Base-by-base conservation (phyloP, 2,888 invertebrate species). In the Catocala nupta region DNA sequence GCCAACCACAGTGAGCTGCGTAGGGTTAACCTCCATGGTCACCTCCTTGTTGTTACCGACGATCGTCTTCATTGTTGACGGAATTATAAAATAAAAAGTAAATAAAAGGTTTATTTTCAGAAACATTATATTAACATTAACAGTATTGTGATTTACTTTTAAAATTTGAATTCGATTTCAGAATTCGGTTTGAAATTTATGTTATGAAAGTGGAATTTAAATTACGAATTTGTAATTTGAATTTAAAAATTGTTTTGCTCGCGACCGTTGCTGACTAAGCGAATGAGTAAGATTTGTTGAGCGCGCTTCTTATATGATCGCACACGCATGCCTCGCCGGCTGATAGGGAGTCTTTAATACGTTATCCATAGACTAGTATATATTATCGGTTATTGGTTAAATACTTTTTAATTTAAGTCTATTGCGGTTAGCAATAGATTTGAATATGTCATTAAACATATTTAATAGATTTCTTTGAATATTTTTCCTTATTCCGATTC, bases 21-120 rank as follows among this genome's bases (percentile, higher is more conserved):
- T 86, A 10, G 83, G 84, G 67, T 93, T 93, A 10, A 77, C 82
- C 63, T 92, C 92, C 92, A 93, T 92, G 36, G 93, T 93, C 65
- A 93, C 93, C 80, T 92, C 93, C 87, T 93, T 94, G 83, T 93
- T 94, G 82, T 94, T 92, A 25, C 93, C 93, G 63, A 94, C 85
- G 42, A 94, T 82, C 54, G 92, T 88, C 84, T 94, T 93, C 93
- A 94, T 94, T 81, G 85, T 91, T 59, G 36, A 62, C 72, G 64
- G 53, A 55, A 63, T 64, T 74, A 91, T 16, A 16, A 16, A 16
- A 16, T n/a, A n/a, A n/a, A n/a, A n/a, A n/a, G 16, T 16, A 16
- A 16, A 16, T 16, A 16, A 16, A 16, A 1, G 16, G 16, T 16
- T 16, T 16, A 16, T 16, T 16, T 16, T 16, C 16, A 16, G 16